Evolutionary conservation across 2,888 invertebrate genomes (phyloP).

Genomic region (Agonum fuliginosum): DNA sequence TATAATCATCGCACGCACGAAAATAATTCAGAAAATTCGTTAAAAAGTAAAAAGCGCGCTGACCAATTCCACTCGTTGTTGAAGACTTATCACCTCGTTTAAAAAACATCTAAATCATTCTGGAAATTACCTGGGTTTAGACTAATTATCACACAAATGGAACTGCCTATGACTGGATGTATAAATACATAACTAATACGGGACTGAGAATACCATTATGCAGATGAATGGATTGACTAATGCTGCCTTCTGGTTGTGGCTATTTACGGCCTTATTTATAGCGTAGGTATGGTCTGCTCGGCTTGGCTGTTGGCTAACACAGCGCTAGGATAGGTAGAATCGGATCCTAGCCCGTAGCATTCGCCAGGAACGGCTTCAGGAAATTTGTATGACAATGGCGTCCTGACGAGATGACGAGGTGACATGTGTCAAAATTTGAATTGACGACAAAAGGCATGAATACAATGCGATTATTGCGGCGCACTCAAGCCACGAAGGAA

Average conservation of each 20-base stretch:
- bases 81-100: conserved; percentile 54
- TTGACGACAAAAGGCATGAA: background rate
- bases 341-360: too few relatives aligned
- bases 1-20: background rate
- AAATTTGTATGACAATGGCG: conserved; percentile 2
- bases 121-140: conserved; percentile 51
- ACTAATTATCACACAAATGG: conserved; percentile 59
- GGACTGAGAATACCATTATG: conserved; percentile 53
- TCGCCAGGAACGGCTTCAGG: conserved; percentile 14
- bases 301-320: background rate
- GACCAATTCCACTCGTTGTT: background rate
- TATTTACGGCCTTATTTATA: conserved; percentile 56
- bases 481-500: background rate
- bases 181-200: conserved; percentile 56
- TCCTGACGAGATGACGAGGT: background rate
- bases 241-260: conserved; percentile 55
- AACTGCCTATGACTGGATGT: conserved; percentile 54
- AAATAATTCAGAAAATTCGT: conserved; percentile 17
- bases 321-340: too few relatives aligned
- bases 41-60: conserved; percentile 3
- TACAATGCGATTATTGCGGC: background rate
- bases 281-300: conserved; percentile 31
- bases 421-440: conserved; percentile 5
- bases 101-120: conserved; percentile 57
- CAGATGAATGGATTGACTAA: conserved; percentile 58